These are phyloP conservation scores for Nycticebus coucang DNA, from an alignment of 2,113 vertebrate genomes.

Conservation along the genomic window DNA sequence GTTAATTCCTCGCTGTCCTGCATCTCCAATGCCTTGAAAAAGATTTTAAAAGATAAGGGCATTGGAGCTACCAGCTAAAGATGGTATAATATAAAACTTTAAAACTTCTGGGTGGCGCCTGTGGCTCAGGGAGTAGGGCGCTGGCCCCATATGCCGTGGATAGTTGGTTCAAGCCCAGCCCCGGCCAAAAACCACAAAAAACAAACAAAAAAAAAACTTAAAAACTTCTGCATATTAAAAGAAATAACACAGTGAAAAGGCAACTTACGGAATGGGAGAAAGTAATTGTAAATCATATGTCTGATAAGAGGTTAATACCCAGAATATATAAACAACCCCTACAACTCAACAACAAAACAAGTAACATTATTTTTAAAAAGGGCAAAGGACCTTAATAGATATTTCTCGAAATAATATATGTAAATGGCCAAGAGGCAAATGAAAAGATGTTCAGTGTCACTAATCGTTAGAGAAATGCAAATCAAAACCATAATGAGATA, in stretches of 20 bases:
- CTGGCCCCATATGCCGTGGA: too few species aligned
- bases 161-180: too few species aligned
- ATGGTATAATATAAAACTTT: neutral
- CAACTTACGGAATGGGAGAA: neutral
- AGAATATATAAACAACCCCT: neutral
- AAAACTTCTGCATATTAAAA: neutral
- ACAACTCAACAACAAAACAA: neutral
- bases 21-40: neutral
- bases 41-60: neutral
- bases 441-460: neutral
- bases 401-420: neutral
- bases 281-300: neutral
- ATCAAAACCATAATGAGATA: neutral
- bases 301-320: neutral
- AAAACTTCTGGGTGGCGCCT: too few species aligned
- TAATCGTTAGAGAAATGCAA: neutral
- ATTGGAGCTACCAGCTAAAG: too few species aligned
- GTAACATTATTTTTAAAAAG: neutral
- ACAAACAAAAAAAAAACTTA: too few species aligned
- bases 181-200: too few species aligned
- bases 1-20: neutral
- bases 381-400: neutral
- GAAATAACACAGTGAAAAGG: neutral
- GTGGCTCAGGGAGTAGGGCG: too few species aligned
- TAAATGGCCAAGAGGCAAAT: neutral